Evolutionary conservation across 2,888 invertebrate species (phyloP).

Genomic region (Aplocera efformata): DNA sequence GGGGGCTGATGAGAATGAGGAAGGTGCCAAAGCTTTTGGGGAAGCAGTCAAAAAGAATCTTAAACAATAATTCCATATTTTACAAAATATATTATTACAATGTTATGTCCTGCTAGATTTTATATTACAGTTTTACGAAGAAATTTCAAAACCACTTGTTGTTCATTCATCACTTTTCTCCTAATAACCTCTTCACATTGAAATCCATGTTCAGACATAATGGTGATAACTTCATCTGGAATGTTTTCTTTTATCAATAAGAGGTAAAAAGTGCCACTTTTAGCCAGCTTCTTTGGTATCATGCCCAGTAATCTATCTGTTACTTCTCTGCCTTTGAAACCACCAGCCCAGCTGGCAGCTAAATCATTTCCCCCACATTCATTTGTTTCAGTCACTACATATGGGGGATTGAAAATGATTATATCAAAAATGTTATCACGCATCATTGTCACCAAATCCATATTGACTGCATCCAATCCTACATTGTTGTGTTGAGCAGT

Average conservation of each 20-base stretch:
- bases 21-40: conserved; percentile 80
- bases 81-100: conserved; percentile 29
- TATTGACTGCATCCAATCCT: conserved; percentile 81
- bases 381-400: conserved; percentile 91
- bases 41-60: conserved; percentile 79
- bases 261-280: conserved; percentile 91
- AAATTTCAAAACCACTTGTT: conserved; percentile 89
- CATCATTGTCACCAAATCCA: conserved; percentile 83
- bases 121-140: conserved; percentile 36
- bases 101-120: conserved; percentile 24
- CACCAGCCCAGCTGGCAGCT: conserved; percentile 89
- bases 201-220: conserved; percentile 81
- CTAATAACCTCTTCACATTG: conserved; percentile 82
- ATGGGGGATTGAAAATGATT: conserved; percentile 98
- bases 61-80: conserved; percentile 34
- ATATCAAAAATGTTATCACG: conserved; percentile 86
- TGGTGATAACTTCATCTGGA: conserved; percentile 83
- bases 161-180: conserved; percentile 92
- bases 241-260: conserved; percentile 94
- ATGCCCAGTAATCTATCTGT: conserved; percentile 86
- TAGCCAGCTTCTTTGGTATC: conserved; percentile 86
- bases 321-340: conserved; percentile 86
- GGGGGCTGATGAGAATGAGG: conserved; percentile 80
- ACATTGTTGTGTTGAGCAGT: conserved; percentile 86
- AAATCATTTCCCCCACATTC: conserved; percentile 83